These are phyloP conservation scores for Ceuthmochares aereus DNA, from an alignment of 2,113 vertebrate species.

Conservation along the genomic window DNA sequence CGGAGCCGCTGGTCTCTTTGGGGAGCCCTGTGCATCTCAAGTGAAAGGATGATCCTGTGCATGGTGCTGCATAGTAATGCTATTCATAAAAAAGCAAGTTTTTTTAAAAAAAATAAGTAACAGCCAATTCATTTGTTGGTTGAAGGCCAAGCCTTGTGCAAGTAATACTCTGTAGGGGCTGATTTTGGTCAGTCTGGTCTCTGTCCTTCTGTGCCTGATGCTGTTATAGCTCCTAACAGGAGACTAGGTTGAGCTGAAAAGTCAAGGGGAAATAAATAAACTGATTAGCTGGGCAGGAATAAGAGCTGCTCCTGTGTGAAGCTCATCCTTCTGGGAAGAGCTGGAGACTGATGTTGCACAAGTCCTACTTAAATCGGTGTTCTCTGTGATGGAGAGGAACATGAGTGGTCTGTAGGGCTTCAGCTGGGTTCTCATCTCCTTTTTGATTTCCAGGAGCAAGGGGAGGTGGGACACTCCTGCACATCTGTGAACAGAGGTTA, in stretches of 20 bases:
- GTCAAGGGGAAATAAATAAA: background rate
- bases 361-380: rapidly evolving
- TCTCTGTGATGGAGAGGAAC: background rate
- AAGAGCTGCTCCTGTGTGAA: background rate
- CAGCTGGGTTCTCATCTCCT: background rate
- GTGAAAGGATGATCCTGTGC: background rate
- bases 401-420: background rate
- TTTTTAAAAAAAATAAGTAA: background rate
- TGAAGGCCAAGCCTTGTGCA: background rate
- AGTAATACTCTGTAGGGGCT: background rate
- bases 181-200: background rate
- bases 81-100: background rate
- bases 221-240: background rate
- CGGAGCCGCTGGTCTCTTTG: background rate
- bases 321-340: background rate
- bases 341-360: background rate
- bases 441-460: background rate
- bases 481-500: rapidly evolving
- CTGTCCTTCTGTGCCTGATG: background rate
- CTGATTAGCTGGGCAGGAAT: background rate
- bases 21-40: background rate
- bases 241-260: background rate
- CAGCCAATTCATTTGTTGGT: background rate
- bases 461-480: rapidly evolving
- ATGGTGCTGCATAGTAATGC: background rate